Conservation (phyloP, 2,888 invertebrate species). For the Synanthedon tipuliformis region DNA sequence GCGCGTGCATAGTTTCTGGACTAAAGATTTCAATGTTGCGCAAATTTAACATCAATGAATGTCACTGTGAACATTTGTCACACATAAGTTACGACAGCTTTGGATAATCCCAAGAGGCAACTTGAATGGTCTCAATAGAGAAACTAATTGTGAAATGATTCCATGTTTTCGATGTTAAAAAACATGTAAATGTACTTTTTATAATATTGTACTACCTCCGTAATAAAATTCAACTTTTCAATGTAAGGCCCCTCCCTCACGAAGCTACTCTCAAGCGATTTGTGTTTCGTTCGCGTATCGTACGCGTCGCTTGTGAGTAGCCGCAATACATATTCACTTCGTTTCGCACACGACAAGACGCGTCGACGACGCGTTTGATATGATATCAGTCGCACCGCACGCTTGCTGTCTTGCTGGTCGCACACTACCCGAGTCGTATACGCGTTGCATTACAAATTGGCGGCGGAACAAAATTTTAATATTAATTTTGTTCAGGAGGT, state of each 20-base stretch:
- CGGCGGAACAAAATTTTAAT: not conserved
- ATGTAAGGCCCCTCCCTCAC: not conserved
- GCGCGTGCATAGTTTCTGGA: conserved; percentile 11
- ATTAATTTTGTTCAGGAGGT: not conserved
- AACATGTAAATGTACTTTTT: too few species aligned
- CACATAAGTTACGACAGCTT: too few species aligned
- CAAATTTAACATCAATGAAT: not conserved
- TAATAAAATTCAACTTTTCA: too few species aligned
- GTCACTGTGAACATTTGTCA: too few species aligned
- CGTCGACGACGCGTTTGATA: conserved; percentile 1
- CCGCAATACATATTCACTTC: not conserved
- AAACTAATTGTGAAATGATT: too few species aligned
- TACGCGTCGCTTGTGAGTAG: not conserved
- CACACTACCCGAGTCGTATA: not conserved
- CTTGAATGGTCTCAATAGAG: too few species aligned
- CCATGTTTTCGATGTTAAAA: too few species aligned
- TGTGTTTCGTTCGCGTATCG: not conserved
- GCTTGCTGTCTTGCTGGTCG: not conserved
- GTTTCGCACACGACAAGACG: not conserved
- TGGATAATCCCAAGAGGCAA: too few species aligned
- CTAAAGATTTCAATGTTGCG: not conserved
- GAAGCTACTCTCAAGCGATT: not conserved
- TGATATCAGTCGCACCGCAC: conserved; percentile 1
- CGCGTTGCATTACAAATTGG: not conserved
- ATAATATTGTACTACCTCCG: too few species aligned